phyloP scores from a whole-genome alignment of 2,113 vertebrate genomes.

The Syngnathus floridae region DNA sequence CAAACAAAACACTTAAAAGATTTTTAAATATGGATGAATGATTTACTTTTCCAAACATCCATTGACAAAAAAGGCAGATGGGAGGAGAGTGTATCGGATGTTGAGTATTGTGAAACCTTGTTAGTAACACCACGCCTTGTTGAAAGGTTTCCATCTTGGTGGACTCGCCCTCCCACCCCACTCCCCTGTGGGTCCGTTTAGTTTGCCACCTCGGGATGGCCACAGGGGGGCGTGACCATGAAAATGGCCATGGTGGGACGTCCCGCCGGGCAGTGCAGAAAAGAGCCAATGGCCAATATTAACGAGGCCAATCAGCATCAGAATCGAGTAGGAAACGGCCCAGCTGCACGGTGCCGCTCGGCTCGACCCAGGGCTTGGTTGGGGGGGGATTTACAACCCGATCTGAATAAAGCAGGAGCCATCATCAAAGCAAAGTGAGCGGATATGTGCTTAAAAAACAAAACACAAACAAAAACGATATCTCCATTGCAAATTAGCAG shows the following conservation, averaged over 20 bases:
- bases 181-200: conserved; percentile 64
- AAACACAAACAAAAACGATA: conserved; percentile 27
- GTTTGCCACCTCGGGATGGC: conserved; percentile 71
- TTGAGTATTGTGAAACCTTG: conserved; percentile 7
- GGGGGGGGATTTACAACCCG: conserved; percentile 35
- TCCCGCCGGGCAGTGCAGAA: conserved; percentile 55
- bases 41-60: conserved; percentile 17
- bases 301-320: conserved; percentile 75
- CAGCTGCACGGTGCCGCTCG: conserved; percentile 53
- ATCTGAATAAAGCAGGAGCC: conserved; percentile 35
- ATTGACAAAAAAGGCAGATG: conserved; percentile 19
- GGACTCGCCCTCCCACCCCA: neutral
- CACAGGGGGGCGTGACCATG: conserved; percentile 71
- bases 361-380: conserved; percentile 32
- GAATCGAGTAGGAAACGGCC: conserved; percentile 74
- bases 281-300: conserved; percentile 56
- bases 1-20: neutral
- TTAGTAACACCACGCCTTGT: conserved; percentile 48
- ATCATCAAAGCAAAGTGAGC: conserved; percentile 64
- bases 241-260: conserved; percentile 67
- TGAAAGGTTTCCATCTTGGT: conserved; percentile 32
- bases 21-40: neutral
- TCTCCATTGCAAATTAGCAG: conserved; percentile 69
- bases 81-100: conserved; percentile 20
- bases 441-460: conserved; percentile 52